Base-by-base conservation (phyloP, 2,113 vertebrate genomes). In the Pseudopodoces humilis region DNA sequence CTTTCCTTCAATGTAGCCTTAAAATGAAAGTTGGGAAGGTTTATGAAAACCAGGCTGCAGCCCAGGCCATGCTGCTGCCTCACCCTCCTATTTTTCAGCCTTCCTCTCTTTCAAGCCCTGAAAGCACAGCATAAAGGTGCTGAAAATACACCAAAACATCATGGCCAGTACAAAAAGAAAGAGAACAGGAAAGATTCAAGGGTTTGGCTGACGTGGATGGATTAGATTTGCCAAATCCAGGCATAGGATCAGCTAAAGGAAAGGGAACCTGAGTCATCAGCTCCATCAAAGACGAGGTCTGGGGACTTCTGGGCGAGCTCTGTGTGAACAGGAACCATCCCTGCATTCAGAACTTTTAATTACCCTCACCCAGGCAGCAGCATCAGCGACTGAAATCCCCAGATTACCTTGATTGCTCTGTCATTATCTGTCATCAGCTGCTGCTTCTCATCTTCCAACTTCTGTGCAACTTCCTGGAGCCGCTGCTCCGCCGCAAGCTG, bases 371-470 rank as follows among this genome's bases (percentile, higher is more conserved):
- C 95, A 97, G 96, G 94, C 95, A 95, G 97, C 88, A 94, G 96
- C 97, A 97, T 22, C 95, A 89, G 96, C n/a, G 55, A 94, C 94
- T 94, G 80, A 89, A 96, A 94, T 50, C 89, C 93, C 92, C 90
- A 82, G 91, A 96, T 98, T 98, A 99, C 99, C 99, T 99, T 98
- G 97, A 97, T 97, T 97, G 96, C 94, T 97, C 97, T 98, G 93
- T 98, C 97, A 41, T 98, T 97, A 77, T 98, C 97, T 82, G 97
- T 97, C 93, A 97, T 98, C 81, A 99, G 90, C 72, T 98, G 97
- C 95, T 96, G 92, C 97, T 98, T 99, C 95, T 99, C 98, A 84
- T 98, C 97, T 75, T 99, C 98, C 98, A 98, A 98, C 58, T 97
- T 98, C 59, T 94, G 93, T 6, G 78, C 84, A 33, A 94, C 94